Evolutionary conservation across 1,140 invertebrate species (phyloP), one percentile per base, ranked within the genome.

Genomic region (Nymphalis io): DNA sequence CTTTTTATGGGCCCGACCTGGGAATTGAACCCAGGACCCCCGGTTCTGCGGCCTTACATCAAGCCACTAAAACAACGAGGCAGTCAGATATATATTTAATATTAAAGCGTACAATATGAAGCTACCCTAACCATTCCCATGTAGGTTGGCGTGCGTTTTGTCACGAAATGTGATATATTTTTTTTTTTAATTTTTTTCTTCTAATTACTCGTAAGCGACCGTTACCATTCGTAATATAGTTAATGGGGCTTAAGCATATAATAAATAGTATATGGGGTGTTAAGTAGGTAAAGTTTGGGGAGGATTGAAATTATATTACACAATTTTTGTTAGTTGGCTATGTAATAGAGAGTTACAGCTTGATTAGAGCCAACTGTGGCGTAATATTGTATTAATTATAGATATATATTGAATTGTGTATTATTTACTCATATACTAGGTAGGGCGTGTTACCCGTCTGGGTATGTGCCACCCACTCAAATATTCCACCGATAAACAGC

Each of bases 241-340:
- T 60, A 61, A 61, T 61, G 60, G 60, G 40, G 33, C n/a, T 60
- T 42, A 40, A 20, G 16, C 11, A 23, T 13, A 21, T 61, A 18
- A 61, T 61, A 16, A 42, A 60, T 61, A 61, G 46, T 46, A 61
- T 46, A 61, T 61, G 42, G 42, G 5, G 60, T 61, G 60, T 13
- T 61, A 61, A 61, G n/a, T 46, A 20, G 60, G 40, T 11, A 6
- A 12, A 23, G 11, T 46, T 61, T 61, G 27, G 27, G 27, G 27
- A 27, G 27, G 10, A 10, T 10, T n/a, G 44, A 16, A 8, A 46
- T 46, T 21, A 12, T 53, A 53, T 12, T 11, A 53, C 21, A 53
- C 18, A 21, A 3, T 12, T 33, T 1, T 2, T 23, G 21, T 23
- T 1, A 23, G 3, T 53, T 21, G 48, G 8, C 20, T 21, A 12